Evolutionary conservation across 2,888 invertebrate genomes (phyloP), one percentile per base, ranked within the genome.

Genomic region (Antheraea assamensis): DNA sequence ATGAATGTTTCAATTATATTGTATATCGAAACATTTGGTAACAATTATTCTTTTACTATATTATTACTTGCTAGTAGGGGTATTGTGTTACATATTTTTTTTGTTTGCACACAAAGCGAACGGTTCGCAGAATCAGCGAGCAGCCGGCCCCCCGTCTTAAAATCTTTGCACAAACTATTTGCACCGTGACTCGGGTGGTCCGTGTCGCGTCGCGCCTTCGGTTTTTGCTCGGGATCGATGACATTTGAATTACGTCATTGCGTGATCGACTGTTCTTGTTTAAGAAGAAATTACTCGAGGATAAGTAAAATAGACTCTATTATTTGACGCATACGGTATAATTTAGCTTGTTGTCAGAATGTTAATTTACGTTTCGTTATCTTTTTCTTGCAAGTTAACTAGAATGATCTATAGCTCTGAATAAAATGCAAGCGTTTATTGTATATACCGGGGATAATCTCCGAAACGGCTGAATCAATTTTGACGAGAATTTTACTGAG

Each of bases 131-230:
- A 91, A 90, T 77, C 78, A 75, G 75, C 74, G 75, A 77, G 76
- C 78, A n/a, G n/a, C n/a, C n/a, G n/a, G n/a, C n/a, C n/a, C n/a
- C n/a, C n/a, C 85, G 24, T 68, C 52, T 17, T 82, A 86, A 85
- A 83, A 84, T 27, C 61, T 92, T 92, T 90, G 83, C 89, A 83
- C 83, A 90, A 89, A 78, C 87, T 85, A 89, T 92, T 91, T 83
- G 83, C 87, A 85, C 82, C 83, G 76, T 80, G 82, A 79, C 76
- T 76, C 76, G 76, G 84, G 83, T 81, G 85, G 82, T 80, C 80
- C 80, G 77, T 49, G 72, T 71, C 70, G 70, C 30, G 52, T 71
- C 71, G 71, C 42, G 61, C 31, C 64, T 74, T 75, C 73, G 74
- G 74, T 71, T 71, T 71, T 58, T 58, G 71, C 58, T 55, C 70